These are phyloP conservation scores for Drosophila lacicola DNA, from an alignment of 2,888 invertebrate species.

Conservation along the genomic window DNA sequence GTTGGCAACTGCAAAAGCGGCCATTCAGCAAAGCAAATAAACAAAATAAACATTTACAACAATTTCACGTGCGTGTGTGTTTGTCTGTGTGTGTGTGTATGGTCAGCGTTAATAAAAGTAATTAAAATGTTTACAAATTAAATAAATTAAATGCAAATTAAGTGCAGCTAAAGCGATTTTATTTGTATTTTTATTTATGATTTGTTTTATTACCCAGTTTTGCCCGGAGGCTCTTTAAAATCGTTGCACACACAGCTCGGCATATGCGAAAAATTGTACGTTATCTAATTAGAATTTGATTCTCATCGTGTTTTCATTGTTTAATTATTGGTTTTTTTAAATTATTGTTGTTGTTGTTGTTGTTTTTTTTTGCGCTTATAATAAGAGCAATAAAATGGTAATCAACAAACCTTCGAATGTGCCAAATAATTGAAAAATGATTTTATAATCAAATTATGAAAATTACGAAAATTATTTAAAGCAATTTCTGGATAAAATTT, in stretches of 20 bases:
- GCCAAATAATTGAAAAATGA: constrained; percentile 45
- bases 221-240: constrained; percentile 19
- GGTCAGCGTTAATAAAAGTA: constrained; percentile 43
- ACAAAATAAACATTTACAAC: constrained; percentile 42
- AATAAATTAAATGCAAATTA: constrained; percentile 57
- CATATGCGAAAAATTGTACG: constrained; percentile 11
- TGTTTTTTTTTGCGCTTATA: constrained; percentile 4
- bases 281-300: constrained; percentile 38
- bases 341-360: constrained; percentile 6
- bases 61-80: constrained; percentile 18
- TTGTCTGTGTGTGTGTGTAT: neutral
- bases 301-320: constrained; percentile 25
- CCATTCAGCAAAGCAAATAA: constrained; percentile 32
- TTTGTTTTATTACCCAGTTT: neutral
- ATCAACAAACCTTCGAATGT: constrained; percentile 31
- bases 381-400: constrained; percentile 26
- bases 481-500: neutral
- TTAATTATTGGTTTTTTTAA: neutral
- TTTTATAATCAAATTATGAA: constrained; percentile 57
- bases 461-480: constrained; percentile 38
- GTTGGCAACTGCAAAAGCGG: constrained; percentile 30
- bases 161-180: constrained; percentile 49
- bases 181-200: constrained; percentile 17
- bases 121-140: constrained; percentile 76
- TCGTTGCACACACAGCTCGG: neutral